Conservation (phyloP, 2,888 invertebrate genomes). For the Agonopterix alstromeriana region DNA sequence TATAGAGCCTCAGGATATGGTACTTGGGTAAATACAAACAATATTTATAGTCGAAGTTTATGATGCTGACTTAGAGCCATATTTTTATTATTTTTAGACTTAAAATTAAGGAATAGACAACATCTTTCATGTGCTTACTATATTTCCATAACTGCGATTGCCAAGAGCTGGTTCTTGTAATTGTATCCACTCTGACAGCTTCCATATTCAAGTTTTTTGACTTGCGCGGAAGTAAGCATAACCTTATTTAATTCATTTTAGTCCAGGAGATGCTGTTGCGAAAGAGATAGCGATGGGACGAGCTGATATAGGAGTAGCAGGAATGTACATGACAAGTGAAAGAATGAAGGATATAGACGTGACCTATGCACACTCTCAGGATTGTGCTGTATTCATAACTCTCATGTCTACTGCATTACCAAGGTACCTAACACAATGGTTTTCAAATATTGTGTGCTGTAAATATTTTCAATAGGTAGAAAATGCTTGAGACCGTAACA, state of each 20-base stretch:
- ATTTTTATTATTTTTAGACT: too few species aligned
- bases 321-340: conserved; percentile 81
- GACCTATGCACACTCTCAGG: conserved; percentile 80
- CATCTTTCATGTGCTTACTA: too few species aligned
- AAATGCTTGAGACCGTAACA: too few species aligned
- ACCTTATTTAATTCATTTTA: conserved; percentile 25
- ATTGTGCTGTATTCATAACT: conserved; percentile 87
- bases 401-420: conserved; percentile 87
- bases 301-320: conserved; percentile 83
- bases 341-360: conserved; percentile 74
- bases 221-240: neutral
- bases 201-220: neutral
- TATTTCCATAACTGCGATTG: too few species aligned
- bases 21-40: conserved; percentile 58
- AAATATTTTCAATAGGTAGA: neutral
- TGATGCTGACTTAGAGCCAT: too few species aligned
- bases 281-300: conserved; percentile 68
- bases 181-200: neutral
- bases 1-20: conserved; percentile 71
- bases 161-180: too few species aligned
- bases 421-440: conserved; percentile 49
- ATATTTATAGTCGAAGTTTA: too few species aligned
- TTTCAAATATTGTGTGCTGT: neutral
- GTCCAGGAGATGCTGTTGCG: conserved; percentile 78
- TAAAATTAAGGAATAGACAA: too few species aligned